Percentiles rank a stretch among this genome's conserved stretches.
phyloP scores from a whole-genome alignment of 2,113 vertebrate species.

The Origma solitaria region DNA sequence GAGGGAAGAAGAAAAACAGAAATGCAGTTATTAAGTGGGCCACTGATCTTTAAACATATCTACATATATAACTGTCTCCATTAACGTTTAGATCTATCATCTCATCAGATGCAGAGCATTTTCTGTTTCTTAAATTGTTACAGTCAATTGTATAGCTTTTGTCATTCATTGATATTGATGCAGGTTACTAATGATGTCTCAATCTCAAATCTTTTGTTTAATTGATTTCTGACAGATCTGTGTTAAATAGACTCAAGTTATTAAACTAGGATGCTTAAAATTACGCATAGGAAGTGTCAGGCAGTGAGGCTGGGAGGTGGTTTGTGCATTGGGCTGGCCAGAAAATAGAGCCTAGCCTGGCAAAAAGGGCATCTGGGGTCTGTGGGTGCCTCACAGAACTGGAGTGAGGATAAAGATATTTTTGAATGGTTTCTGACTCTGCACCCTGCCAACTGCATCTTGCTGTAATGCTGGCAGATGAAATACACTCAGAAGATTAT shows the following conservation, averaged over 20 bases:
- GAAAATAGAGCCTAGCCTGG: background rate
- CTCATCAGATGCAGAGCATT: background rate
- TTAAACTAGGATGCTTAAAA: background rate
- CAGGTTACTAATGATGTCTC: background rate
- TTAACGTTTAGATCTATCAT: background rate
- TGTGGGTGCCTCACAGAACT: background rate
- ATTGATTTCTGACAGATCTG: background rate
- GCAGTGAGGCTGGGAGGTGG: background rate
- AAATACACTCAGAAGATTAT: background rate
- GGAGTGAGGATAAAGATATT: background rate
- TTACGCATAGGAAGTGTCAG: background rate
- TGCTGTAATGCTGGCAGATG: background rate
- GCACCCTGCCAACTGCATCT: background rate
- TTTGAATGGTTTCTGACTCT: background rate
- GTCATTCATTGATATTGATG: background rate
- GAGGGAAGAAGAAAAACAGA: background rate
- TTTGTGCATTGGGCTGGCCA: background rate
- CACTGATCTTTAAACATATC: background rate
- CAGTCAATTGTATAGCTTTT: background rate
- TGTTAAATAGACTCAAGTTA: background rate
- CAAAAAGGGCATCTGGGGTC: background rate
- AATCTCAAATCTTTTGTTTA: background rate
- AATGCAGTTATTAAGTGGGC: background rate
- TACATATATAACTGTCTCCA: background rate
- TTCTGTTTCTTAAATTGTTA: background rate